phyloP scores from a whole-genome alignment of 2,888 invertebrate species.

The Meteorus colon region DNA sequence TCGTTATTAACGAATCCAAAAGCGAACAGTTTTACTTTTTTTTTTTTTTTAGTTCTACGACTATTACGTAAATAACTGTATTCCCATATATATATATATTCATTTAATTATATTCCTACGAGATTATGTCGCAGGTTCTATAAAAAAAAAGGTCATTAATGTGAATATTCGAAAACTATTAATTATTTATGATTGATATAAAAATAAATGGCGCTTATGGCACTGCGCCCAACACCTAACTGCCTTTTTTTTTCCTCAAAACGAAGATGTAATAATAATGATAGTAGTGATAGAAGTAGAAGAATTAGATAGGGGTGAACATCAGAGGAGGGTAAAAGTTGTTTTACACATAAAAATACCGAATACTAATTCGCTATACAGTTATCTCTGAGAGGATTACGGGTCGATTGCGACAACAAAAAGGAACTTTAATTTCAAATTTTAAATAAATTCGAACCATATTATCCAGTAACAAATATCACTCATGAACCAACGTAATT shows the following conservation, averaged over 20 bases:
- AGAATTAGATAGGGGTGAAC: constrained; percentile 10
- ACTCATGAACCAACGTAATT: background rate
- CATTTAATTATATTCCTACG: background rate
- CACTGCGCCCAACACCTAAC: constrained; percentile 41
- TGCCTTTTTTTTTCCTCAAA: background rate
- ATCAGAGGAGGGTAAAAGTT: background rate
- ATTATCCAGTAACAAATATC: constrained; percentile 8
- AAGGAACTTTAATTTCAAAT: background rate
- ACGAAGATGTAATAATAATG: background rate
- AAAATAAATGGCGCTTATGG: constrained; percentile 51
- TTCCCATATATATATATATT: constrained; percentile 30
- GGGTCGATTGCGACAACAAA: background rate
- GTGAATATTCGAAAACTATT: constrained; percentile 33
- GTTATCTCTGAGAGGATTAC: background rate
- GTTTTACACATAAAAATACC: background rate
- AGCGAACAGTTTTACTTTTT: constrained; percentile 20
- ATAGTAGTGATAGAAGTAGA: background rate
- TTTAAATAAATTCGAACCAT: background rate
- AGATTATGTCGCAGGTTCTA: background rate
- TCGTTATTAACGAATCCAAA: constrained; percentile 31
- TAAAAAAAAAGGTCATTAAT: constrained; percentile 17
- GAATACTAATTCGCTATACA: background rate
- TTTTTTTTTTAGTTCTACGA: constrained; percentile 30
- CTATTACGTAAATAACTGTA: constrained; percentile 43
- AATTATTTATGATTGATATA: constrained; percentile 33